Conservation (phyloP, 2,888 invertebrate species). For the Argyresthia albistria region DNA sequence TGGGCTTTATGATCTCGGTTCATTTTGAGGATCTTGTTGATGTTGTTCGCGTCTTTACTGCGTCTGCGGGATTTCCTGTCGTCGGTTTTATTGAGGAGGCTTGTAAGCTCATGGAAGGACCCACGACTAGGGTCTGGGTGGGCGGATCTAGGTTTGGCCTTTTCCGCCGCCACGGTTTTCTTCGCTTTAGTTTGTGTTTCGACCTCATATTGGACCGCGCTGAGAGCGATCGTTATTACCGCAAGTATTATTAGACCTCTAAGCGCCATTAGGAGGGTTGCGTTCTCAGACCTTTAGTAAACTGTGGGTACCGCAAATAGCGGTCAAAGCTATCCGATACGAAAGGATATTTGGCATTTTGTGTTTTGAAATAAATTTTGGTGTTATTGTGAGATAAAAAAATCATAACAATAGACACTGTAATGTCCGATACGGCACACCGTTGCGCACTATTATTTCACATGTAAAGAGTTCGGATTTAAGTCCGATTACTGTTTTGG, state of each 20-base stretch:
- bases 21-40: constrained; percentile 32
- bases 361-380: constrained; percentile 15
- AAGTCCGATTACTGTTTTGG: constrained; percentile 30
- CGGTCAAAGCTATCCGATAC: constrained; percentile 18
- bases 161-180: constrained; percentile 62
- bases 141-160: constrained; percentile 40
- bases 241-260: constrained; percentile 34
- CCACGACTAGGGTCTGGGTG: constrained; percentile 37
- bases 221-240: constrained; percentile 35
- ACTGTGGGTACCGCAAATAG: constrained; percentile 19
- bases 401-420: constrained; percentile 44
- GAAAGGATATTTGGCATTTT: constrained; percentile 27
- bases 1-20: constrained; percentile 22
- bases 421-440: constrained; percentile 9
- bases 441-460: neutral
- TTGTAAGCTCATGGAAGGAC: constrained; percentile 39
- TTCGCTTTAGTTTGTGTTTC: constrained; percentile 48
- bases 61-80: constrained; percentile 21
- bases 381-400: constrained; percentile 20
- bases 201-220: constrained; percentile 41
- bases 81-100: constrained; percentile 43
- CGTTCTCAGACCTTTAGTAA: constrained; percentile 24
- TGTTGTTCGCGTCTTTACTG: constrained; percentile 26
- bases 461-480: constrained; percentile 10
- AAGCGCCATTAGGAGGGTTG: constrained; percentile 53